phyloP scores from a whole-genome alignment of 2,113 vertebrate species.

The Crocuta crocuta region DNA sequence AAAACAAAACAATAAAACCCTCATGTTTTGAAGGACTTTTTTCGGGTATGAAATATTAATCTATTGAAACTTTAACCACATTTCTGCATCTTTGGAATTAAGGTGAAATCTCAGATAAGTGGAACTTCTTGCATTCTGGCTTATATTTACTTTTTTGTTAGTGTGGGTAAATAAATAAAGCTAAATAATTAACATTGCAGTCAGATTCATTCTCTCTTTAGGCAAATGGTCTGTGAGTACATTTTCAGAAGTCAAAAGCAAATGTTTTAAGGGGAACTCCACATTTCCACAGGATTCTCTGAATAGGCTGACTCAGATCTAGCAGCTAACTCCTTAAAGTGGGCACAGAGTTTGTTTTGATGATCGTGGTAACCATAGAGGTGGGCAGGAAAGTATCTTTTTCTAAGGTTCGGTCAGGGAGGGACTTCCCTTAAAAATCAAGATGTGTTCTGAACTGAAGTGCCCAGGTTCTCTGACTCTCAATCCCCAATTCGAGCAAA shows the following conservation, averaged over 20 bases:
- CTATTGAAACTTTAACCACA: slow-evolving; percentile 48
- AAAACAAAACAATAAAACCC: not conserved
- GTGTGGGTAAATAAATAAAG: slow-evolving; percentile 25
- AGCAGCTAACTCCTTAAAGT: not conserved
- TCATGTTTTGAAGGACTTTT: not conserved
- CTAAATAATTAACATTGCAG: not conserved
- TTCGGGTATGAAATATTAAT: slow-evolving; percentile 50
- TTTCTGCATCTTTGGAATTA: slow-evolving; percentile 49
- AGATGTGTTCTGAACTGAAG: not conserved
- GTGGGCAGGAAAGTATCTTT: not conserved
- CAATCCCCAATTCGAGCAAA: not conserved
- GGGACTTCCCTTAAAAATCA: not conserved
- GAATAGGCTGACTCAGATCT: not conserved
- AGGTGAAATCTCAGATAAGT: slow-evolving; percentile 26
- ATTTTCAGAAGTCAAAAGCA: slow-evolving; percentile 41
- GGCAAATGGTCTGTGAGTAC: not conserved
- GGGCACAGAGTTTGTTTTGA: not conserved
- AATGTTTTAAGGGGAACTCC: slow-evolving; percentile 33
- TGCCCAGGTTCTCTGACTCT: not conserved
- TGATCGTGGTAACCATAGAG: not conserved
- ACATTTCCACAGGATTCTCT: not conserved
- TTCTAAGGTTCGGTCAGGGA: not conserved
- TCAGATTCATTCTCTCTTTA: slow-evolving; percentile 50
- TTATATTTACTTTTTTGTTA: slow-evolving; percentile 49
- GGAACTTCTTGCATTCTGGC: not conserved